phyloP scores from a whole-genome alignment of 2,797 vertebrate species.

The Pachyuromys duprasi region DNA sequence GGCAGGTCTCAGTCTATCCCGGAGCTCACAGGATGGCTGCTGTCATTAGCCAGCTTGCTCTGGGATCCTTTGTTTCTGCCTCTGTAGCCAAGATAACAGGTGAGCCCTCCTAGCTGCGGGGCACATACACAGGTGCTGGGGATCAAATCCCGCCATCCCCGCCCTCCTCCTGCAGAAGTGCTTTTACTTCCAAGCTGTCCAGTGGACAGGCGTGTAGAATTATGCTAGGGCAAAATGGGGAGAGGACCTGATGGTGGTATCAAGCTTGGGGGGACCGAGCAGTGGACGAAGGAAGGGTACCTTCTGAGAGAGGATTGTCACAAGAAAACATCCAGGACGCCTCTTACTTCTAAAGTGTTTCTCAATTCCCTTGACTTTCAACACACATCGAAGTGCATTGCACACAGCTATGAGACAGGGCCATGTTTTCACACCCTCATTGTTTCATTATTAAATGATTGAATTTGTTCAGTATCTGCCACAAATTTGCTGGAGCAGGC shows the following conservation, averaged over 20 bases:
- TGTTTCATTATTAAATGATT: neutral
- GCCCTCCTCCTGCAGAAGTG: neutral
- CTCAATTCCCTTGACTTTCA: neutral
- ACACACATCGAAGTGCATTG: too few species aligned
- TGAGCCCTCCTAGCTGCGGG: neutral
- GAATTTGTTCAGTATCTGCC: neutral
- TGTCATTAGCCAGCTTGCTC: neutral
- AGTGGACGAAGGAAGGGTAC: neutral
- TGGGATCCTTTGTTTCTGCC: neutral
- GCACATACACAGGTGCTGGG: neutral
- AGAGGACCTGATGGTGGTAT: neutral
- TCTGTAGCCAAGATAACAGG: neutral
- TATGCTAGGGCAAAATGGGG: neutral
- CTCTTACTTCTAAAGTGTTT: neutral
- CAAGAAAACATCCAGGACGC: neutral
- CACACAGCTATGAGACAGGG: too few species aligned
- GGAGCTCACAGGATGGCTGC: neutral
- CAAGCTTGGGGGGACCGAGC: neutral
- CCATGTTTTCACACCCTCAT: neutral
- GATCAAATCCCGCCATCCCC: neutral
- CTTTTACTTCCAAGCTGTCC: neutral
- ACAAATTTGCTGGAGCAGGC: neutral
- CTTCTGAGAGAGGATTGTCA: neutral
- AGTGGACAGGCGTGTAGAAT: neutral
- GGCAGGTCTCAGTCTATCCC: neutral